Evolutionary conservation across 64 coral and sea anemone genomes (phyloP), one percentile per base, ranked within the genome.

Genomic region (Porites australiensis): DNA sequence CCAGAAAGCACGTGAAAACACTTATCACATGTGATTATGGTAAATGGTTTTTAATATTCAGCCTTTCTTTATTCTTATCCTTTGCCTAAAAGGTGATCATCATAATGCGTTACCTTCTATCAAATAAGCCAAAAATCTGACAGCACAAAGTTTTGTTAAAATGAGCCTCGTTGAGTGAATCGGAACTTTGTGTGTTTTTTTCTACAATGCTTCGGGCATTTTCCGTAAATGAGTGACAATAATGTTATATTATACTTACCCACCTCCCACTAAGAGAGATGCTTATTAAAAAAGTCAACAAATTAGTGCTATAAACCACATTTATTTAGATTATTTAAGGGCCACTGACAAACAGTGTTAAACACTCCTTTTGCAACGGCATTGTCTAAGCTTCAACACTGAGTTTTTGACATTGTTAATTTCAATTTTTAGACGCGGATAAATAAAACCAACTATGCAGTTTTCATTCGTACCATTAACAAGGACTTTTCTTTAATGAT

Each of bases 261-360:
- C 11, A 11, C 7, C 37, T 61, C 63, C 45, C 81, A 52, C 61
- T 43, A 64, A 46, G 62, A 84, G 51, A 20, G 63, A n/a, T 12
- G 5, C 67, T 84, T 44, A 84, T 84, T 68, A 84, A 84, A 64
- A 84, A 84, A 49, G 81, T 84, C 61, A 84, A 84, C 81, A 84
- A 84, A 84, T 84, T 84, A 84, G 8, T 8, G 19, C 21, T 80
- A 27, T 61, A 80, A 66, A 67, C 81, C 81, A 67, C 79, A 15
- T 82, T 82, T 62, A 82, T 65, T 64, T 47, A 15, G 13, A 23
- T 21, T 84, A 65, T 69, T 69, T 20, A 16, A 68, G 63, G 13
- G 44, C 15, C 12, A 11, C 16, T 68, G 22, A 52, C 48, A 64
- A 74, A 13, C 45, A 44, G 8, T 5, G 6, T 68, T 51, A n/a